Evolutionary conservation across 2,113 vertebrate genomes (phyloP).

Genomic region (Saguinus imperator): DNA sequence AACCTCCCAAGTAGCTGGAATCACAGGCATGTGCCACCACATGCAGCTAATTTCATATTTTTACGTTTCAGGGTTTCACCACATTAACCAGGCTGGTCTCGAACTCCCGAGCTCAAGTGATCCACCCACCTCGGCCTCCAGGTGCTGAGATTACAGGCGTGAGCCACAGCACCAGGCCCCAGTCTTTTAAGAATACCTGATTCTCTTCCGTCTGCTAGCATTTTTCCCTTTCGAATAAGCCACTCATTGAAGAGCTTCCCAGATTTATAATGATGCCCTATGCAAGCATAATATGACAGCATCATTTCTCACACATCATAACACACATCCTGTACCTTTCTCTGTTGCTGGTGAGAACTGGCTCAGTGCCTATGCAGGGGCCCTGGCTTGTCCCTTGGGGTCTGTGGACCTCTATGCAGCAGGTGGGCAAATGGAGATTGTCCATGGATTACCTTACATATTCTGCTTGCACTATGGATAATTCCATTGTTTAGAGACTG

Average conservation of each 20-base stretch:
- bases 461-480: background rate
- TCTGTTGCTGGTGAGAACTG: background rate
- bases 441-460: background rate
- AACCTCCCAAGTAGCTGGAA: no score
- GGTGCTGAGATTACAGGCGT: no score
- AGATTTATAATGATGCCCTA: background rate
- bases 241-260: background rate
- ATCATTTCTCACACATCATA: background rate
- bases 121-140: no score
- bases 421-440: background rate
- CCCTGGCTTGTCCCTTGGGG: background rate
- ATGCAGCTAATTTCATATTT: no score
- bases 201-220: background rate
- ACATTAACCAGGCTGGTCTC: no score
- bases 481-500: background rate
- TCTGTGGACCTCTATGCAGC: background rate
- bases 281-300: background rate
- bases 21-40: no score
- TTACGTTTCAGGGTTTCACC: no score
- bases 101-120: no score
- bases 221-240: background rate
- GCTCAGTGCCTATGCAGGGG: background rate
- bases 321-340: background rate
- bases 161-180: no score
- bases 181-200: background rate